A percentile compares a stretch with the other conserved stretches of the same genome.
These are phyloP conservation scores for Martes martes DNA, from an alignment of 2,113 vertebrate species.

Conservation along the genomic window DNA sequence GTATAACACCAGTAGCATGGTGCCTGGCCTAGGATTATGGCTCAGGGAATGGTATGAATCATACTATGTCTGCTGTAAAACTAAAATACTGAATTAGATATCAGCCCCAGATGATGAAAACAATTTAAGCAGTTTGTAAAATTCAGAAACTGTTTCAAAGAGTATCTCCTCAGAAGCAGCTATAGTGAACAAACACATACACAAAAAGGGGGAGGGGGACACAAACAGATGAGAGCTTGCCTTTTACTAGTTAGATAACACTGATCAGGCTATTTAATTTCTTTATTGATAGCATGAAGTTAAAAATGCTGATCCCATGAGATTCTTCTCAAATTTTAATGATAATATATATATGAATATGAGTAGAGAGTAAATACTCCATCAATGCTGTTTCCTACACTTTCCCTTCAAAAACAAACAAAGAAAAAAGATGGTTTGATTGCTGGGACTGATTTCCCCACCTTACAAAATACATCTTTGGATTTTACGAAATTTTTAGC, in stretches of 20 bases:
- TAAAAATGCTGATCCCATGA: not conserved
- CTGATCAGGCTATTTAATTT: not conserved
- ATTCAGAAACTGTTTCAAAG: not conserved
- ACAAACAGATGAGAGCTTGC: not conserved
- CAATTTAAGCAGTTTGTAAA: not conserved
- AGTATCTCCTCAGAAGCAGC: not conserved
- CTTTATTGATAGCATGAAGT: not conserved
- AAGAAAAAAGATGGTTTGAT: not conserved
- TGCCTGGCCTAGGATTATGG: not conserved
- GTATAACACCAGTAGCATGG: not conserved
- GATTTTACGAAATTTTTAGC: not conserved
- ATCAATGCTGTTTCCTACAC: not conserved
- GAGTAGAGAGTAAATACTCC: not conserved
- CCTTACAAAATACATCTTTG: not conserved
- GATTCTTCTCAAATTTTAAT: not conserved
- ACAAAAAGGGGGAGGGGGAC: not conserved
- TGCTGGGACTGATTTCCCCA: not conserved
- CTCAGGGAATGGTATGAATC: not conserved
- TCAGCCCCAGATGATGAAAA: not conserved
- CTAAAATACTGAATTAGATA: not conserved
- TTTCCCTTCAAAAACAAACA: not conserved
- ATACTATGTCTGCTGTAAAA: not conserved
- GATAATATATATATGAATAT: not conserved
- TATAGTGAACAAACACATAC: not conserved
- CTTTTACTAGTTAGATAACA: not conserved